Conservation (phyloP, 2,113 vertebrate species). For the Mustela nigripes region DNA sequence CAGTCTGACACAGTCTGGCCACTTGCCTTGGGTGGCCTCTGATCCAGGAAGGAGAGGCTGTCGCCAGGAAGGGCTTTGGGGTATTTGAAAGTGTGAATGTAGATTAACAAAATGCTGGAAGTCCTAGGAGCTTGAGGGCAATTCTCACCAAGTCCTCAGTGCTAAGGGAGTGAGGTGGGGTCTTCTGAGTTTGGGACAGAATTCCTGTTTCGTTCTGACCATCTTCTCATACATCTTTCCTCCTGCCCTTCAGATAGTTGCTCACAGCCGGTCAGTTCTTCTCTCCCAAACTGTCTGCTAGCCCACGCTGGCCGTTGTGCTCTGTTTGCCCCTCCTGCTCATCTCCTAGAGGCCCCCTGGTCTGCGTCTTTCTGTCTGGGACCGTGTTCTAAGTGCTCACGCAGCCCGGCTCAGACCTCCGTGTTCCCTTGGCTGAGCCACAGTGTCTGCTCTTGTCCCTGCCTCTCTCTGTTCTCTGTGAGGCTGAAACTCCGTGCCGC, state of each 20-base stretch:
- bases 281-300: background rate
- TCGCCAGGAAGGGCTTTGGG: background rate
- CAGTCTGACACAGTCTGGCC: background rate
- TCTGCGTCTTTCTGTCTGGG: background rate
- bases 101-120: background rate
- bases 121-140: background rate
- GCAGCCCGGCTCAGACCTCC: background rate
- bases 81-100: background rate
- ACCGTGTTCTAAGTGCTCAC: background rate
- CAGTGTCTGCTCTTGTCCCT: background rate
- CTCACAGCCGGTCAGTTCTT: conserved; percentile 9
- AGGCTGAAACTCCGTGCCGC: background rate
- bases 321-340: background rate
- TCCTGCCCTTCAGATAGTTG: background rate
- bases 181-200: background rate
- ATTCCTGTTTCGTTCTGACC: conserved; percentile 11
- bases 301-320: background rate
- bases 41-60: background rate
- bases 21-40: background rate
- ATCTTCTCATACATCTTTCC: background rate
- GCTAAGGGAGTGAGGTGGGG: background rate
- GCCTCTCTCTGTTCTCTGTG: background rate
- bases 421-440: background rate
- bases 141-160: rapidly evolving
- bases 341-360: background rate